Conservation (phyloP, 2,797 vertebrate genomes). For the Lacerta viridis region DNA sequence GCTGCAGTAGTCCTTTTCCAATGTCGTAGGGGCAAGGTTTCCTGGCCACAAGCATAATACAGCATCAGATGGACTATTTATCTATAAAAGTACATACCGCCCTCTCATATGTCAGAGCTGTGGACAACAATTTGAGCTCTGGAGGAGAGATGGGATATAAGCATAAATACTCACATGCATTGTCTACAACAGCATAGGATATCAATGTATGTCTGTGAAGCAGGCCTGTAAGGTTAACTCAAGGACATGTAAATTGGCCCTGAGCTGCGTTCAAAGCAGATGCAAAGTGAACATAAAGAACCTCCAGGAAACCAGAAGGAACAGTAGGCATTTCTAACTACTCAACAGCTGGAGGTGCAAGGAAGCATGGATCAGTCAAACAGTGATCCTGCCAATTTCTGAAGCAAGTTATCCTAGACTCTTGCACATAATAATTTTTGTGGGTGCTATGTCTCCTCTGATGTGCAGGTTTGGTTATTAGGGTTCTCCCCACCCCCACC, state of each 20-base stretch:
- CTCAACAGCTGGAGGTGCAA: neutral
- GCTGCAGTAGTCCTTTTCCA: too few species aligned
- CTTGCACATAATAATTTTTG: neutral
- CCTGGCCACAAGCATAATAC: too few species aligned
- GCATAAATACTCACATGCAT: too few species aligned
- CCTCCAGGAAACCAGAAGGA: neutral
- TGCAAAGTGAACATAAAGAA: neutral
- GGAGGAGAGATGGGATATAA: too few species aligned
- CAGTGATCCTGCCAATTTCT: constrained; percentile 3
- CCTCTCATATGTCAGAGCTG: too few species aligned
- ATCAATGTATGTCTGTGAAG: neutral
- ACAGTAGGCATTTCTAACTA: neutral
- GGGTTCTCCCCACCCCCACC: too few species aligned
- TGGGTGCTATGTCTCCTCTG: neutral
- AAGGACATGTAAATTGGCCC: neutral
- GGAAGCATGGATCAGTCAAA: neutral
- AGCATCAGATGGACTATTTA: too few species aligned
- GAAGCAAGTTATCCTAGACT: neutral
- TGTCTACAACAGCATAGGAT: neutral
- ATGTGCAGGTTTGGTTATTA: neutral
- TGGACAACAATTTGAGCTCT: too few species aligned
- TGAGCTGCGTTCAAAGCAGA: constrained; percentile 6
- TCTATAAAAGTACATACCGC: too few species aligned
- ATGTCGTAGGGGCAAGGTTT: too few species aligned
- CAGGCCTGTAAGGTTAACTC: neutral